Percentiles rank a stretch among this genome's conserved stretches.
Evolutionary conservation across 2,888 invertebrate genomes (phyloP).

Genomic region (Polydrusus tereticollis): DNA sequence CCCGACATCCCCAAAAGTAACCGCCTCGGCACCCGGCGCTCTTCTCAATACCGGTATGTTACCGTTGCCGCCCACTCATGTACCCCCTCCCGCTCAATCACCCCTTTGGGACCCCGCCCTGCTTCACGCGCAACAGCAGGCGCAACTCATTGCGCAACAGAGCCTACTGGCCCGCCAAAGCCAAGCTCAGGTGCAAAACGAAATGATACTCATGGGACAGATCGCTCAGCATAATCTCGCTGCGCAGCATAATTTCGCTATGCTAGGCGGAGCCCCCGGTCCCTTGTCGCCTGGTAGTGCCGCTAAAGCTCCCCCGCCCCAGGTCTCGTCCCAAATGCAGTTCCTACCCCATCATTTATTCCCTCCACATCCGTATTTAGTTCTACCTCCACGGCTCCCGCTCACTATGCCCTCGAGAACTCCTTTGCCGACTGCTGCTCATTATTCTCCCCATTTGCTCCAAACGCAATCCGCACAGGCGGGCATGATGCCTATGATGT

Average conservation of each 20-base stretch:
- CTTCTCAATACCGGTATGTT: conserved; percentile 77
- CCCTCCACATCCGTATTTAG: conserved; percentile 25
- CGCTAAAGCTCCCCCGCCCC: conserved; percentile 40
- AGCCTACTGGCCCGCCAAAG: conserved; percentile 75
- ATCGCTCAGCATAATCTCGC: conserved; percentile 54
- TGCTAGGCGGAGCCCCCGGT: conserved; percentile 62
- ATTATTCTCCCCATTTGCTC: conserved; percentile 58
- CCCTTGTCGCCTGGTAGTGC: conserved; percentile 56
- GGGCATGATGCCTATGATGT: conserved; percentile 59
- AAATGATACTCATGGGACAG: conserved; percentile 65
- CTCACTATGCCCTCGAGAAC: conserved; percentile 25
- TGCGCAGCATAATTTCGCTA: conserved; percentile 63
- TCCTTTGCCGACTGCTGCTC: conserved; percentile 49
- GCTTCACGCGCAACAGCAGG: conserved; percentile 70
- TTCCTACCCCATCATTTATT: conserved; percentile 33
- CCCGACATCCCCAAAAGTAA: conserved; percentile 72
- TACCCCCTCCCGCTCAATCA: conserved; percentile 61
- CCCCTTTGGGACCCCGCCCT: conserved; percentile 66
- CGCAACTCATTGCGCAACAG: conserved; percentile 78
- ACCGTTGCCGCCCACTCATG: conserved; percentile 67
- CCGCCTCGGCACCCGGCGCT: conserved; percentile 69
- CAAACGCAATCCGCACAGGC: conserved; percentile 46
- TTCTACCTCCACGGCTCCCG: conserved; percentile 42
- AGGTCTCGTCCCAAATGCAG: conserved; percentile 16
- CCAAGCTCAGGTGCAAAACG: conserved; percentile 69